A percentile compares a stretch with the other conserved stretches of the same genome.
phyloP scores from a whole-genome alignment of 2,797 vertebrate genomes.

The Potorous gilbertii region DNA sequence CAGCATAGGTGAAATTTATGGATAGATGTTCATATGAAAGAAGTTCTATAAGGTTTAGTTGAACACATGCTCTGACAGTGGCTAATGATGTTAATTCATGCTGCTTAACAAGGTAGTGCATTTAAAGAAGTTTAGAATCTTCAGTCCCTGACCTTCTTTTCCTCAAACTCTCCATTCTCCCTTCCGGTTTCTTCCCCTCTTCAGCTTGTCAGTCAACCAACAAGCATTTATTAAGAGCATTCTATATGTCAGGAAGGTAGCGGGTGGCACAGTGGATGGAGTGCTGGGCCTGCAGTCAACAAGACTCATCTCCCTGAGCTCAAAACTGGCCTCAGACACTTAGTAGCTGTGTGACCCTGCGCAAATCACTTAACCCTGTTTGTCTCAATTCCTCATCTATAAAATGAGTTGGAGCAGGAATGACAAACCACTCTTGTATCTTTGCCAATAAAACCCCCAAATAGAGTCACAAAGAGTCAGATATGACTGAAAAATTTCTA shows the following conservation, averaged over 20 bases:
- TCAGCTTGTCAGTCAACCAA: neutral
- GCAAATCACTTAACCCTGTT: neutral
- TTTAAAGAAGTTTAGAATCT: neutral
- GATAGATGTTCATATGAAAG: slow-evolving; percentile 39
- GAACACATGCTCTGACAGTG: slow-evolving; percentile 40
- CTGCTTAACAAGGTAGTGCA: neutral
- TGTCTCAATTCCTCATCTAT: neutral
- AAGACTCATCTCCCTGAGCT: neutral
- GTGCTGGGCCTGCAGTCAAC: neutral
- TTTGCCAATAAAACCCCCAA: neutral
- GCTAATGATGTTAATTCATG: neutral
- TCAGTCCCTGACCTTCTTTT: neutral
- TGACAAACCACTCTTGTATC: neutral
- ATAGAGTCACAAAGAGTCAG: neutral
- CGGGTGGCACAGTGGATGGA: neutral
- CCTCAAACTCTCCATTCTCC: neutral
- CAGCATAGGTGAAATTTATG: neutral
- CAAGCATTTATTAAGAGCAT: neutral
- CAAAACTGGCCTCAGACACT: neutral
- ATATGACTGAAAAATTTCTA: neutral
- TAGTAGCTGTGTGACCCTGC: neutral
- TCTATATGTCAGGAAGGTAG: too few species aligned
- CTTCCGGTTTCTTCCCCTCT: neutral
- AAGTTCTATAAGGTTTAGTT: slow-evolving; percentile 47
- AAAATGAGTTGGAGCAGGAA: neutral